phyloP scores from a whole-genome alignment of 1,140 invertebrate genomes.

The Helicorthomorpha holstii region DNA sequence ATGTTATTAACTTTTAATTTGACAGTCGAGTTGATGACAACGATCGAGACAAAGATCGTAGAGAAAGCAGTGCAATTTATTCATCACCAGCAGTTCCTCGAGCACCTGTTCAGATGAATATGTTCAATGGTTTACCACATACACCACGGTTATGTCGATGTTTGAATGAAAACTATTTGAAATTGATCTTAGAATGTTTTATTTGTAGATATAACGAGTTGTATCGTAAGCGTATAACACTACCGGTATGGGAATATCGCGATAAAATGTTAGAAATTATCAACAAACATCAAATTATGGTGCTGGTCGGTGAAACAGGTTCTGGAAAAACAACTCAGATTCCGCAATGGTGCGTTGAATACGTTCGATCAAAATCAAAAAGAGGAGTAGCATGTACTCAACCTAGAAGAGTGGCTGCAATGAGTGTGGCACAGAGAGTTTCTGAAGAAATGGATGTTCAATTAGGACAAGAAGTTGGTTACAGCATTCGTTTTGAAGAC shows the following conservation, averaged over 20 bases:
- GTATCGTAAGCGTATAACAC: conserved; percentile 62
- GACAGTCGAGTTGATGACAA: conserved; percentile 5
- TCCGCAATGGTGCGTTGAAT: conserved; percentile 79
- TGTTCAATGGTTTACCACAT: conserved; percentile 53
- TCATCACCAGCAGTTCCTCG: conserved; percentile 3
- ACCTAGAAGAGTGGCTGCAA: conserved; percentile 91
- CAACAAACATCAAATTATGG: conserved; percentile 74
- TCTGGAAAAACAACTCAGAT: conserved; percentile 93
- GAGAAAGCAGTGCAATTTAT: conserved; percentile 1
- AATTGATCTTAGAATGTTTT: not conserved
- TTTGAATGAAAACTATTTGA: not conserved
- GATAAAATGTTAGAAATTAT: conserved; percentile 87
- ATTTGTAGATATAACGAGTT: conserved; percentile 52
- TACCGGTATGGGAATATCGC: conserved; percentile 97
- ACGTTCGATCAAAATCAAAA: conserved; percentile 46
- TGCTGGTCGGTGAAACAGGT: conserved; percentile 89
- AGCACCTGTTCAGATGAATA: conserved; percentile 41
- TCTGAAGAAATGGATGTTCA: conserved; percentile 98
- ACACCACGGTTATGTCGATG: conserved; percentile 34
- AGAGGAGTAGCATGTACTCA: conserved; percentile 94
- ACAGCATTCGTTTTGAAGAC: conserved; percentile 99
- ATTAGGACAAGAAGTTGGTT: conserved; percentile 95
- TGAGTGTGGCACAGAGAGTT: conserved; percentile 95
- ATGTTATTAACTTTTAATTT: not conserved
- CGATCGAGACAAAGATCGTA: conserved; percentile 9